A percentile compares a stretch with the other conserved stretches of the same genome.
Conservation (phyloP, 2,113 vertebrate species). For the Macquaria australasica region DNA sequence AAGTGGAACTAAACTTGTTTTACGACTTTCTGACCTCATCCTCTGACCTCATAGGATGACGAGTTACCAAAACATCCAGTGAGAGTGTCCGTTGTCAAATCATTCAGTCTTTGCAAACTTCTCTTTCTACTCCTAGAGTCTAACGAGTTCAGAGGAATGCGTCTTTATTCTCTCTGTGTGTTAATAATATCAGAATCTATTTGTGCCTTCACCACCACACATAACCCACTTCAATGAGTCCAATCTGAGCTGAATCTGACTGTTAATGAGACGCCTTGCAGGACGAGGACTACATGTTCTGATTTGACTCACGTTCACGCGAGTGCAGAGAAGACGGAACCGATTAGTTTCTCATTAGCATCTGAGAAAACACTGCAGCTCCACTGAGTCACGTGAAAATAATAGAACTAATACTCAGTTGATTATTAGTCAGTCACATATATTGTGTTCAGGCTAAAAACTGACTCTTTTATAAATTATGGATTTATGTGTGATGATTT, state of each 20-base stretch:
- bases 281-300: constrained; percentile 35
- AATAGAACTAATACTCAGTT: neutral
- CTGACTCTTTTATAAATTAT: neutral
- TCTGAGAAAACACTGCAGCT: constrained; percentile 23
- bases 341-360: constrained; percentile 36
- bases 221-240: constrained; percentile 19
- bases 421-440: neutral
- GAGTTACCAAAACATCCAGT: constrained; percentile 28
- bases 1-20: constrained; percentile 24
- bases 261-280: constrained; percentile 42
- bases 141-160: no score
- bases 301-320: constrained; percentile 30
- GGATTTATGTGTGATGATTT: neutral
- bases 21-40: constrained; percentile 14
- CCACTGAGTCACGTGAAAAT: constrained; percentile 24
- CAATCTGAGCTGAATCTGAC: constrained; percentile 23
- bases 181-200: no score
- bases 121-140: neutral
- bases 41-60: constrained; percentile 28
- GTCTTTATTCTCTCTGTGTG: no score
- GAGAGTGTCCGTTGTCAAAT: constrained; percentile 23
- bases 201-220: no score
- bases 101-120: constrained; percentile 7
- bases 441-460: neutral
- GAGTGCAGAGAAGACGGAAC: constrained; percentile 7